Conservation (phyloP, 2,797 vertebrate species). For the Graptemys geographica region DNA sequence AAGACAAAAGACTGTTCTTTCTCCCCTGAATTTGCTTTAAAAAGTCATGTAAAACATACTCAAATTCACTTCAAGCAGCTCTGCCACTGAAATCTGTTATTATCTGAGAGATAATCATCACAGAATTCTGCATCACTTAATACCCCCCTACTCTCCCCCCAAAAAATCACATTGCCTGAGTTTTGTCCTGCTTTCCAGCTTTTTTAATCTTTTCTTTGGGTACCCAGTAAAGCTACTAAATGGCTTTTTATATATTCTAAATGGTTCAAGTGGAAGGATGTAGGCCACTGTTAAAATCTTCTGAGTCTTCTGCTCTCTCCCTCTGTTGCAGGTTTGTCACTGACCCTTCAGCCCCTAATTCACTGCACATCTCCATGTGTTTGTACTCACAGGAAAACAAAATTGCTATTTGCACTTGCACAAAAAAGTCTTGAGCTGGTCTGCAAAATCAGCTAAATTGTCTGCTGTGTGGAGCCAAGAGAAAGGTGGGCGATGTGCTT, state of each 20-base stretch:
- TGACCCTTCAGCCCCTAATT: not conserved
- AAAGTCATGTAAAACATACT: not conserved
- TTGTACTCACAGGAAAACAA: not conserved
- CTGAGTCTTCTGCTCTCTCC: not conserved
- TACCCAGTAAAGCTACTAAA: not conserved
- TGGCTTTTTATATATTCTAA: not conserved
- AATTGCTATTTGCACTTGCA: not conserved
- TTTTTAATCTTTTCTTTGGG: not conserved
- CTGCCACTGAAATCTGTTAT: slow-evolving; percentile 17
- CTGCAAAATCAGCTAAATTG: slow-evolving; percentile 48
- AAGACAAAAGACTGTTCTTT: not conserved
- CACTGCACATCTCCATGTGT: not conserved
- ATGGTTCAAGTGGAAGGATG: not conserved
- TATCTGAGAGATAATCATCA: slow-evolving; percentile 7
- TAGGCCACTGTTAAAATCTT: not conserved
- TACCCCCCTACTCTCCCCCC: not conserved
- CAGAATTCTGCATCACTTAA: not conserved
- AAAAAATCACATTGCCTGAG: not conserved
- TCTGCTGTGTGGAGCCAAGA: not conserved
- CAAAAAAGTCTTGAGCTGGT: not conserved
- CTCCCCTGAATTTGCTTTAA: not conserved
- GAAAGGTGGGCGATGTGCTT: not conserved
- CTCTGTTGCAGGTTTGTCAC: not conserved
- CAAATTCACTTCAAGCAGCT: not conserved
- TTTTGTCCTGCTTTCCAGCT: not conserved